Conservation (phyloP, 1,140 invertebrate genomes). For the Piezodorus guildinii region DNA sequence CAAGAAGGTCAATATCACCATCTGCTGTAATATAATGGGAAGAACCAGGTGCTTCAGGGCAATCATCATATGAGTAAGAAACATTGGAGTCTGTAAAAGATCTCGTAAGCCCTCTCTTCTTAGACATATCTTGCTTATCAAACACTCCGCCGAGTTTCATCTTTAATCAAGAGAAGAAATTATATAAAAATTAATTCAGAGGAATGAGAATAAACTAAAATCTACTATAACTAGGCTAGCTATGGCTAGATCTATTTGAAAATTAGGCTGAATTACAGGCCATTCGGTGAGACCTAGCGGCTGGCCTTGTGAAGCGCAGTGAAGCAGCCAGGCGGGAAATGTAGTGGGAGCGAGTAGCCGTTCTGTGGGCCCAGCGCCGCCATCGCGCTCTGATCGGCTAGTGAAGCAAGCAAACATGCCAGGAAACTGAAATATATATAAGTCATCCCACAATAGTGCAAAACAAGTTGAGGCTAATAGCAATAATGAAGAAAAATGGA, state of each 20-base stretch:
- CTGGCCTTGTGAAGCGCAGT: conserved; percentile 13
- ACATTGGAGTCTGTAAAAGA: conserved; percentile 94
- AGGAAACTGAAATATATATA: conserved; percentile 11
- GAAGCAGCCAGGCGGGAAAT: conserved; percentile 10
- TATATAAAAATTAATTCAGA: no score
- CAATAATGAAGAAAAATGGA: neutral
- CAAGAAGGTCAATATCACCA: conserved; percentile 82
- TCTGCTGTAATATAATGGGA: conserved; percentile 86
- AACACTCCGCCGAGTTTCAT: neutral
- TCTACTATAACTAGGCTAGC: neutral
- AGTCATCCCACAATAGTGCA: neutral
- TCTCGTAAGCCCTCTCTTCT: conserved; percentile 58
- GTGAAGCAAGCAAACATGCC: conserved; percentile 15
- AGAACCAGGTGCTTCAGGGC: conserved; percentile 80
- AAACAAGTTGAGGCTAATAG: neutral
- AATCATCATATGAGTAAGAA: conserved; percentile 63
- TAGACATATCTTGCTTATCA: neutral
- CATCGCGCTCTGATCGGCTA: neutral
- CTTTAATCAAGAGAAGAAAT: neutral
- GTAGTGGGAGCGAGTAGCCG: conserved; percentile 9
- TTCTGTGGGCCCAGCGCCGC: conserved; percentile 6
- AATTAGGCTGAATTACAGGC: conserved; percentile 13
- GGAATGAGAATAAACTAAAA: neutral
- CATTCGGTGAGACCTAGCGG: conserved; percentile 9
- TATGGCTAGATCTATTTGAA: conserved; percentile 8